Evolutionary conservation across 2,797 vertebrate species (phyloP).

Genomic region (Agapornis canus): DNA sequence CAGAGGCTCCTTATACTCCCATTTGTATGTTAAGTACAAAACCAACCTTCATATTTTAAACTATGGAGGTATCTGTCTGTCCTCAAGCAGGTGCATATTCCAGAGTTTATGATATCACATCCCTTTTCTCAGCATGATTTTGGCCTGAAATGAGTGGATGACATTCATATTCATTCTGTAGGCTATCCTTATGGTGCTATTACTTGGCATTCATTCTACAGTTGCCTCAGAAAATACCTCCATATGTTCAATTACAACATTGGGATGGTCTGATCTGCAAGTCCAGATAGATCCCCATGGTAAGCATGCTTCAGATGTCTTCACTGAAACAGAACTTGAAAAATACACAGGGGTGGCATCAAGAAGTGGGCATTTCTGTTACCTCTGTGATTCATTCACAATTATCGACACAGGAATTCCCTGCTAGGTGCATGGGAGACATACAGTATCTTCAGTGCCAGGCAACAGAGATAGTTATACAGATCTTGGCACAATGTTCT

Average conservation of each 20-base stretch:
- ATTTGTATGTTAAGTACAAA: neutral
- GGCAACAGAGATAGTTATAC: slow-evolving; percentile 34
- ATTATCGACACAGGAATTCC: slow-evolving; percentile 31
- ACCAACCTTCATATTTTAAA: neutral
- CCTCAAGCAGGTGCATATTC: neutral
- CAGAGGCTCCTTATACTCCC: neutral
- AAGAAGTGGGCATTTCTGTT: slow-evolving; percentile 4
- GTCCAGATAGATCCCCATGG: neutral
- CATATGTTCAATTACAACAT: neutral
- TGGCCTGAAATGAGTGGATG: neutral
- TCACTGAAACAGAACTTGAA: neutral
- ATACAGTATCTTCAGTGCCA: slow-evolving; percentile 9
- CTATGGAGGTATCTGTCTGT: neutral
- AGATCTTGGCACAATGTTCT: slow-evolving; percentile 30
- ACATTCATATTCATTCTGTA: neutral
- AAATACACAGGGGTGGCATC: neutral
- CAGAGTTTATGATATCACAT: neutral
- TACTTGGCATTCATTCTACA: slow-evolving; percentile 5
- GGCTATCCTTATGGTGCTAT: neutral
- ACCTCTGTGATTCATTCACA: slow-evolving; percentile 50
- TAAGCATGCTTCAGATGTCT: neutral
- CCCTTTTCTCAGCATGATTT: slow-evolving; percentile 2
- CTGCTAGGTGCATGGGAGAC: slow-evolving; percentile 7
- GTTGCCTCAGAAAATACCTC: neutral
- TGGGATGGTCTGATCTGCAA: neutral